A percentile compares a stretch with the other conserved stretches of the same genome.
These are phyloP conservation scores for Euwallacea fornicatus DNA, from an alignment of 1,140 invertebrate genomes.

Conservation along the genomic window DNA sequence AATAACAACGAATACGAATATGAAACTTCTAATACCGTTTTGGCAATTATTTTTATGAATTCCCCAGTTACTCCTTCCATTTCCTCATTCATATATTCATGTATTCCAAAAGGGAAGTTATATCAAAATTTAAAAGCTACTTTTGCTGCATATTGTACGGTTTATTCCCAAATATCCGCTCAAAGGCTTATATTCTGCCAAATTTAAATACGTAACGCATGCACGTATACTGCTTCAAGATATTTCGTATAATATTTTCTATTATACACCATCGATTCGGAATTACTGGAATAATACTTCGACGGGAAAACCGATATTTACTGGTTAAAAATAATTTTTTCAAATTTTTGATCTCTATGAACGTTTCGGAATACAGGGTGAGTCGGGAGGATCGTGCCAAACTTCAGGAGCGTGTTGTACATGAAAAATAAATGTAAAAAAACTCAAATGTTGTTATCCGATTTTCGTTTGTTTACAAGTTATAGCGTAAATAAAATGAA, in stretches of 20 bases:
- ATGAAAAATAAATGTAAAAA: too few relatives aligned
- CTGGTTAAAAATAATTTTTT: too few relatives aligned
- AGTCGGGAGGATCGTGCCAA: too few relatives aligned
- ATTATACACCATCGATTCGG: neutral
- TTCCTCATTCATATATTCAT: neutral
- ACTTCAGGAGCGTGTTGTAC: too few relatives aligned
- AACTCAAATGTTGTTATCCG: too few relatives aligned
- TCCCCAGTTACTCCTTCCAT: neutral
- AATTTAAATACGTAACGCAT: neutral
- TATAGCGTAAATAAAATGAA: too few relatives aligned
- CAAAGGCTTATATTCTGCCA: neutral
- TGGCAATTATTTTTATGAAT: too few relatives aligned
- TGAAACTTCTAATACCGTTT: too few relatives aligned
- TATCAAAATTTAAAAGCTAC: neutral
- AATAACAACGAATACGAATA: too few relatives aligned
- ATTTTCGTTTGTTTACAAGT: too few relatives aligned
- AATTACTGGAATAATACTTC: neutral
- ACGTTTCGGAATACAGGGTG: too few relatives aligned
- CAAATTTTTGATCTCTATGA: neutral
- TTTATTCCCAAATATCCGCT: conserved; percentile 1
- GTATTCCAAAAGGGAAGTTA: neutral
- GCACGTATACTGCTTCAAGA: neutral
- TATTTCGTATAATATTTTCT: conserved; percentile 1
- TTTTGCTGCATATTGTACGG: neutral
- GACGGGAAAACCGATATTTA: too few relatives aligned